These are phyloP conservation scores for Pseudochaenichthys georgianus DNA, from an alignment of 2,797 vertebrate species.

Conservation along the genomic window DNA sequence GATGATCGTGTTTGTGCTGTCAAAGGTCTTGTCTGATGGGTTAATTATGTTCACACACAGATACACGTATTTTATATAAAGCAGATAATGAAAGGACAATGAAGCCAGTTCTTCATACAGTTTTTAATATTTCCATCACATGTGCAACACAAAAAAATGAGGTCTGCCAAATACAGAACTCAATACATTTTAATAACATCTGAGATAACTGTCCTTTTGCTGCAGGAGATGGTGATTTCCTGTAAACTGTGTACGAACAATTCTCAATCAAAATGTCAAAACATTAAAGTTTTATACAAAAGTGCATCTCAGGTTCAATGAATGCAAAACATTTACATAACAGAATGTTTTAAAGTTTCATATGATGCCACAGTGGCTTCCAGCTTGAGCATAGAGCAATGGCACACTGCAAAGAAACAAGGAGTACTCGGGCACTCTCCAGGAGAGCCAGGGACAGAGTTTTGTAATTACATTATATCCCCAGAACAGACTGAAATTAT, in stretches of 20 bases:
- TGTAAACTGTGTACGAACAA: conserved; percentile 84
- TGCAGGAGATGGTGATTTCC: conserved; percentile 85
- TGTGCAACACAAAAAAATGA: conserved; percentile 89
- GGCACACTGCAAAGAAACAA: conserved; percentile 74
- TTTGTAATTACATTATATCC: conserved; percentile 62
- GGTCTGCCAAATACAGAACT: conserved; percentile 88
- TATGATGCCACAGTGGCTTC: conserved; percentile 80
- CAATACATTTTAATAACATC: conserved; percentile 87
- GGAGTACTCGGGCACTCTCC: conserved; percentile 74
- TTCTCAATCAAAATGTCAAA: conserved; percentile 87
- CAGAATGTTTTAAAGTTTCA: conserved; percentile 76
- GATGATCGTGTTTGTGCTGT: conserved; percentile 65
- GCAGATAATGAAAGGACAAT: conserved; percentile 53
- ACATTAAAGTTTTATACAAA: conserved; percentile 89
- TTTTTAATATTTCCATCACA: conserved; percentile 91
- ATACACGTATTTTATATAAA: conserved; percentile 1
- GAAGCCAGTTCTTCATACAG: conserved; percentile 81
- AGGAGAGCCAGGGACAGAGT: conserved; percentile 74
- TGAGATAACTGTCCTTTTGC: conserved; percentile 84
- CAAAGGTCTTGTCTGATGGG: conserved; percentile 65
- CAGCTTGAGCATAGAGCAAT: conserved; percentile 78
- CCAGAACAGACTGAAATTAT: conserved; percentile 80
- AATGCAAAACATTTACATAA: conserved; percentile 87
- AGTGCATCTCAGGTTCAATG: conserved; percentile 88
- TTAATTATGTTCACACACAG: conserved; percentile 53